These are phyloP conservation scores for Mantis religiosa DNA, from an alignment of 2,888 invertebrate genomes.

Conservation along the genomic window DNA sequence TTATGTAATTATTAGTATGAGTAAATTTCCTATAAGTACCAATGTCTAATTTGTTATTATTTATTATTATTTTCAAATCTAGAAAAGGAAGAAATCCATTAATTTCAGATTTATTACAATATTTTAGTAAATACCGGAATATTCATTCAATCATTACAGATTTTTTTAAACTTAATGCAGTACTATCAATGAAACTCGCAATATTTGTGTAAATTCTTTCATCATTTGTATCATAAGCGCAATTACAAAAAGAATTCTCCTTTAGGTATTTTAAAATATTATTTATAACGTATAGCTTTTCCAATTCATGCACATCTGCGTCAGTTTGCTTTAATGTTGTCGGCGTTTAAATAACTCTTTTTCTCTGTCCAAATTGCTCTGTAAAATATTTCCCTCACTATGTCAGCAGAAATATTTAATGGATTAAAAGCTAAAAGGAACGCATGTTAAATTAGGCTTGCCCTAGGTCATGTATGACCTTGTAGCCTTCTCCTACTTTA, in stretches of 20 bases:
- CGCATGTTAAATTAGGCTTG: neutral
- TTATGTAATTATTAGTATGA: too few species aligned
- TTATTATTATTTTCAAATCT: too few species aligned
- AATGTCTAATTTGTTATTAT: too few species aligned
- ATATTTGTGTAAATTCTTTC: too few species aligned
- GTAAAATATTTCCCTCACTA: neutral
- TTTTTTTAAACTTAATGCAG: too few species aligned
- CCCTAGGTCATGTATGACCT: neutral
- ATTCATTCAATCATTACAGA: too few species aligned
- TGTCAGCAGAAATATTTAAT: neutral
- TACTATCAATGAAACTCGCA: too few species aligned
- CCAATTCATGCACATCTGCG: neutral
- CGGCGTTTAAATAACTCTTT: neutral
- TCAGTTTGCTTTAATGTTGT: neutral
- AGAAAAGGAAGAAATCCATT: too few species aligned
- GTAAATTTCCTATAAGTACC: too few species aligned
- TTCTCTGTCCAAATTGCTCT: neutral
- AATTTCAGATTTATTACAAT: too few species aligned
- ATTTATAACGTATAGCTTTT: neutral
- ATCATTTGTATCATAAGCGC: too few species aligned
- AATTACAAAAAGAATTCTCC: neutral
- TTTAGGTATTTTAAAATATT: neutral
- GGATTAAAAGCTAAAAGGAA: neutral
- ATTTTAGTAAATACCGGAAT: too few species aligned
- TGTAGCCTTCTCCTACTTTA: neutral